Evolutionary conservation across 2,113 vertebrate species (phyloP), one percentile per base, ranked within the genome.

Genomic region (Thamnaconus septentrionalis): DNA sequence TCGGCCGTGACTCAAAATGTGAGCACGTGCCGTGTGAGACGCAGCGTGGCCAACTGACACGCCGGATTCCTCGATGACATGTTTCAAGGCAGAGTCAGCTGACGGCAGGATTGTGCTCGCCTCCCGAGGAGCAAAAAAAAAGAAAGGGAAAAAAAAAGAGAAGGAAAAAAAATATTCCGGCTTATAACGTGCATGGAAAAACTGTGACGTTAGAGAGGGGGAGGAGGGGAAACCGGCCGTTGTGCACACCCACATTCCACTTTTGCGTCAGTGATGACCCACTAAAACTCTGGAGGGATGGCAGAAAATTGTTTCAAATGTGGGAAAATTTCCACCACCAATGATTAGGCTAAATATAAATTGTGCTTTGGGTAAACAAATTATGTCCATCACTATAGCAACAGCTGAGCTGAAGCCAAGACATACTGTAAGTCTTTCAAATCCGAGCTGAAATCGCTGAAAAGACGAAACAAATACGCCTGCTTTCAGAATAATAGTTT

Each of bases 261-360:
- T 59, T 67, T 8, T 81, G 50, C 48, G 55, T 84, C 73, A 74
- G 59, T 3, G 55, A 71, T 76, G 81, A 84, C 81, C 79, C 69
- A 82, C 53, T 75, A 82, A 81, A 81, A 40, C 50, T 47, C 12
- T 31, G 41, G 9, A 66, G 53, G 64, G 64, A 67, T 61, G 63
- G 43, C 58, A 61, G 46, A 55, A 61, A 64, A 44, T 44, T 0
- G 45, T 73, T 42, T 63, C 61, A 60, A 6, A 52, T 45, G 58
- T 7, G 50, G 40, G 47, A 8, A 69, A 53, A 10, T 58, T 61
- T 8, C 45, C 8, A 51, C 3, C 3, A 3, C 41, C 39, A 4
- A 9, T 55, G 45, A 46, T 6, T 51, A 6, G 18, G 18, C 18
- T 1, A 31, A 31, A 31, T 31, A 31, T 31, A 31, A 31, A 31